Evolutionary conservation across 1,140 invertebrate species (phyloP).

Genomic region (Helicorthomorpha holstii): DNA sequence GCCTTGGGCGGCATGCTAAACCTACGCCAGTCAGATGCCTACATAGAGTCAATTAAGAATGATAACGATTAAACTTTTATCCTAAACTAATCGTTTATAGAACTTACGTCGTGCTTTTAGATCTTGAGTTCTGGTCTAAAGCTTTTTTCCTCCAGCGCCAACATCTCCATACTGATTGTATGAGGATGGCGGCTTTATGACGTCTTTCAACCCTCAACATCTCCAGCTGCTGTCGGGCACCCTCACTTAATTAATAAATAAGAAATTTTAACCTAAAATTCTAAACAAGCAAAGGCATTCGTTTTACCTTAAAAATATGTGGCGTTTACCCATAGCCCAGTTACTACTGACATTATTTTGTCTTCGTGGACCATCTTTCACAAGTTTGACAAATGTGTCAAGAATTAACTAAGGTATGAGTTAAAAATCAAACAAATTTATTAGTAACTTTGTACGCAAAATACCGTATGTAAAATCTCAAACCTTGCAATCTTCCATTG

Average conservation of each 20-base stretch:
- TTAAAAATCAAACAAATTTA: neutral
- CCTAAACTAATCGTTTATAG: no score
- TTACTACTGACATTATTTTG: conserved; percentile 38
- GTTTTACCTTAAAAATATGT: conserved; percentile 58
- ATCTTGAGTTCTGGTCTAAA: conserved; percentile 11
- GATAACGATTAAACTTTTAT: no score
- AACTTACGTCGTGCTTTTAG: neutral
- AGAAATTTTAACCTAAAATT: neutral
- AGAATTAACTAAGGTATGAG: conserved; percentile 40
- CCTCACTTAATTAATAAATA: conserved; percentile 45
- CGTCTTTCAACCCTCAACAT: conserved; percentile 54
- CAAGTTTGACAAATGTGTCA: conserved; percentile 33
- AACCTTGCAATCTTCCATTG: conserved; percentile 49
- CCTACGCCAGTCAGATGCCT: neutral
- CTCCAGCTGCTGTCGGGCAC: conserved; percentile 74
- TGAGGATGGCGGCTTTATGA: conserved; percentile 49
- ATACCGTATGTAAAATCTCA: no score
- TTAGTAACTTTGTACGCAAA: no score
- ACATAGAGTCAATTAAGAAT: neutral
- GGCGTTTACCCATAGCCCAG: conserved; percentile 80
- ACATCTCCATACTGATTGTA: conserved; percentile 66
- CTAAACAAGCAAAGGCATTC: neutral
- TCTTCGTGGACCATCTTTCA: conserved; percentile 22
- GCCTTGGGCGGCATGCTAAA: conserved; percentile 47
- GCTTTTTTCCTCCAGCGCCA: conserved; percentile 44